Evolutionary conservation across 2,888 invertebrate genomes (phyloP).

Genomic region (Bombylius discolor): DNA sequence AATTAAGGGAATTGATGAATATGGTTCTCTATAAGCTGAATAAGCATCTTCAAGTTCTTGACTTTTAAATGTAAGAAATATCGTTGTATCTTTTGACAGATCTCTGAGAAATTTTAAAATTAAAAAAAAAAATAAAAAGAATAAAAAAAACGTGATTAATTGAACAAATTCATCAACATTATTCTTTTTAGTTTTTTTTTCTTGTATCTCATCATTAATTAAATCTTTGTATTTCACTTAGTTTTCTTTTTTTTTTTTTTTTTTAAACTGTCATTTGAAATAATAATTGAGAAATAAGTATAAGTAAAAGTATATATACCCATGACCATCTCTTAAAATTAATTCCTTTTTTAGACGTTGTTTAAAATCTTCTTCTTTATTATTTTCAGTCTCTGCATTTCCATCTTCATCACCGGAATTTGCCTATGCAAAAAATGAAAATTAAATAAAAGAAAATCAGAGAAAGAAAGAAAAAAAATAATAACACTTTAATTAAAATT

Average conservation of each 20-base stretch:
- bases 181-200: no score
- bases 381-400: constrained; percentile 3
- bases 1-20: constrained; percentile 49
- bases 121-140: not conserved
- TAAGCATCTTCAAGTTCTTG: constrained; percentile 53
- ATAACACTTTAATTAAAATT: no score
- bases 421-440: constrained; percentile 6
- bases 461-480: no score
- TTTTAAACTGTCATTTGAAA: not conserved
- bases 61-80: constrained; percentile 53
- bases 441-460: not conserved
- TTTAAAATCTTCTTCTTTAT: constrained; percentile 56
- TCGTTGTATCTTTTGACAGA: constrained; percentile 51
- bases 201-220: no score
- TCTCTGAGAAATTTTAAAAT: constrained; percentile 38
- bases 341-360: constrained; percentile 68
- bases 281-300: not conserved
- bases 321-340: constrained; percentile 70
- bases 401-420: constrained; percentile 12
- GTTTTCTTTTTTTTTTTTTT: no score
- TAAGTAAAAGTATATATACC: constrained; percentile 35
- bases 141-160: no score
- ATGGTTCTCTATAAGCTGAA: constrained; percentile 49
- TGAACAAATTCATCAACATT: no score
- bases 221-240: no score